These are phyloP conservation scores for Tachina fera DNA, from an alignment of 2,888 invertebrate species.

Conservation along the genomic window DNA sequence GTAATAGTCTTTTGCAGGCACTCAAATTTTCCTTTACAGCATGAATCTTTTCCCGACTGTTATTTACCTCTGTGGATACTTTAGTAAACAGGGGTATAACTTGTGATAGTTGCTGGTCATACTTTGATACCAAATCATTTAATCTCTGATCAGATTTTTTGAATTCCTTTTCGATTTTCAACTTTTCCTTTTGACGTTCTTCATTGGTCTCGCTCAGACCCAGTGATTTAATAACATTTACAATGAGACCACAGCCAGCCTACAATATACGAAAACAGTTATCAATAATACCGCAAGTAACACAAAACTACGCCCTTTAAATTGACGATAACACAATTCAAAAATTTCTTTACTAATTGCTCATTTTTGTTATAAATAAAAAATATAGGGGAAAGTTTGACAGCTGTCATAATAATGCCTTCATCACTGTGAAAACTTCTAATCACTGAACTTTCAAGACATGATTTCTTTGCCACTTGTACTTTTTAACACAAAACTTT, in stretches of 20 bases:
- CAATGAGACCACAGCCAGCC: slow-evolving; percentile 90
- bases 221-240: slow-evolving; percentile 97
- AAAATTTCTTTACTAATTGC: slow-evolving; percentile 29
- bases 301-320: slow-evolving; percentile 62
- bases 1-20: slow-evolving; percentile 92
- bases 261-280: slow-evolving; percentile 77
- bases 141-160: slow-evolving; percentile 94
- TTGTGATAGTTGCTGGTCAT: slow-evolving; percentile 92
- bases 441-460: slow-evolving; percentile 41
- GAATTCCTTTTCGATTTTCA: slow-evolving; percentile 96
- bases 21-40: slow-evolving; percentile 91
- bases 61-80: slow-evolving; percentile 90
- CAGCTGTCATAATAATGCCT: slow-evolving; percentile 66
- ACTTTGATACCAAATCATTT: slow-evolving; percentile 93
- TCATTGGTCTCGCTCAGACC: slow-evolving; percentile 97
- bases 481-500: background rate
- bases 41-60: slow-evolving; percentile 89
- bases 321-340: slow-evolving; percentile 21
- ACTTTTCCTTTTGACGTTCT: slow-evolving; percentile 95
- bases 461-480: background rate
- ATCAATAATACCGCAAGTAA: background rate
- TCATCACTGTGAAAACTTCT: slow-evolving; percentile 62
- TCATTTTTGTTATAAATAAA: slow-evolving; percentile 35
- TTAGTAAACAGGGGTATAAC: slow-evolving; percentile 88
- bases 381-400: slow-evolving; percentile 64